Evolutionary conservation across 2,888 invertebrate species (phyloP), one percentile per base, ranked within the genome.

Genomic region (Brachycybe producta): DNA sequence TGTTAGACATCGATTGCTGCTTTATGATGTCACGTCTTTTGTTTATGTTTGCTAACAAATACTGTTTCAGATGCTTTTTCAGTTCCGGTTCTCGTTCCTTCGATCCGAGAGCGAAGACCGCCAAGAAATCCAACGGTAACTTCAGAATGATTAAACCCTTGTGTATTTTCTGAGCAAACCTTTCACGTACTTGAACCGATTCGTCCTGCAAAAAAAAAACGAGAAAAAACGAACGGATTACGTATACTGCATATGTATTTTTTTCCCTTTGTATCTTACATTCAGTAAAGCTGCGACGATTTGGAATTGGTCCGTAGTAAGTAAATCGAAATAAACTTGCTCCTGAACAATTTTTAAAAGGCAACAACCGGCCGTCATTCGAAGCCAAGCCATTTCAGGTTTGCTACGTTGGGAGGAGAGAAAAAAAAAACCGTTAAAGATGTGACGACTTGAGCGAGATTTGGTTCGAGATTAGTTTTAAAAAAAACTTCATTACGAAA

Each of bases 321-420:
- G 88, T 67, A 92, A 87, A 67, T 94, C 92, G 0, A 91, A 88
- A 48, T 91, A 95, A 43, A 87, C 87, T 64, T 90, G 90, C 67
- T 95, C 94, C 63, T 95, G 92, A 69, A 91, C 92, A 43, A 97
- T 84, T 72, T 94, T 95, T 46, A 97, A 71, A 85, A 95, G 91
- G 42, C 91, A 90, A 66, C 86, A 86, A 49, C 92, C 95, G 5
- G 95, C 94, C 13, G 87, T 82, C 35, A 95, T 70, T 52, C 95
- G 75, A 41, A 97, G 66, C 78, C 92, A 88, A 2, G 94, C 86
- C 80, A 88, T 88, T 70, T 97, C 95, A 5, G 86, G 82, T 61
- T 77, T 77, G 40, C 84, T 82, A 54, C n/a, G n/a, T n/a, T n/a
- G n/a, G n/a, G n/a, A n/a, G n/a, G n/a, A n/a, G n/a, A n/a, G n/a